Base-by-base conservation (phyloP, 2,888 invertebrate species). In the Eilema depressum region DNA sequence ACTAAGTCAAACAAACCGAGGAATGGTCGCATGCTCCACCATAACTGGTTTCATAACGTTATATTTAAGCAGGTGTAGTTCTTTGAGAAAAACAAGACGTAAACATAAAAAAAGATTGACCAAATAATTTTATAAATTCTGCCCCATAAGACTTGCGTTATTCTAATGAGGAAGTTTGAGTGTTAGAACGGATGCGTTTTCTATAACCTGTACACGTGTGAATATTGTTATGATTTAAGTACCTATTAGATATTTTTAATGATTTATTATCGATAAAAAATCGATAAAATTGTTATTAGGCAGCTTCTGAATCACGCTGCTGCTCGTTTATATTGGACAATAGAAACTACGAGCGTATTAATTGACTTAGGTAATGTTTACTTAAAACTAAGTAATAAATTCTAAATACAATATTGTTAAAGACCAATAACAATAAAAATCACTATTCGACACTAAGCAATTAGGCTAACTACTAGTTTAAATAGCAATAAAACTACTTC, bases 1-100 rank as follows among this genome's bases (percentile, higher is more conserved):
- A 92, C 85, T 89, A 90, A 93, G 87, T 90, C 91, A 92, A 92
- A 92, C 88, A 90, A 85, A 86, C 85, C 76, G 80, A 84, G 85
- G 83, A 86, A 85, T 83, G 80, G 85, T 81, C 81, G 69, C 75
- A 71, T 78, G 71, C 61, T 53, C 66, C 69, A 67, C 57, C 72
- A 70, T 57, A 87, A 87, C 82, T 83, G 81, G 82, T 82, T 82
- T 76, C 76, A 78, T 82, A 81, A 73, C 61, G 66, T 75, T 67
- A 66, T 80, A 78, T 80, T 74, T 77, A 75, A 59, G 74, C 81
- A 81, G 81, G 81, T 81, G 81, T 73, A 69, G 57, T 71, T 78
- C 66, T 74, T 71, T 68, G 33, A 68, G 66, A 69, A 75, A 73
- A 78, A 80, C 73, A 76, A 28, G 62, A 68, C 33, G 20, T 30